These are phyloP conservation scores for Colinus virginianus DNA, from an alignment of 2,113 vertebrate genomes.

Conservation along the genomic window DNA sequence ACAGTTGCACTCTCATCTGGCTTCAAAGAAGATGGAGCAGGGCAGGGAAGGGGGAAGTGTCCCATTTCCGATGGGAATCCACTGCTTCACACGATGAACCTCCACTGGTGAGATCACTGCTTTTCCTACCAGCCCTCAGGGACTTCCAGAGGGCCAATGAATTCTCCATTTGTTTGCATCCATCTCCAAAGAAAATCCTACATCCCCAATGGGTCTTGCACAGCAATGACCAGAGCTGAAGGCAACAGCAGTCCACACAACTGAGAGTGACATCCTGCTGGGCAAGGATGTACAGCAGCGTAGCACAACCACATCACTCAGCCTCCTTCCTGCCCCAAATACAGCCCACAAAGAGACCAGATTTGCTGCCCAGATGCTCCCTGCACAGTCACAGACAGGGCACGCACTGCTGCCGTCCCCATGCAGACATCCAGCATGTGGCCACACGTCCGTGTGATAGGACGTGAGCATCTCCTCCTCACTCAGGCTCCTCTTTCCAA, in stretches of 20 bases:
- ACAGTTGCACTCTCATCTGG: accelerated
- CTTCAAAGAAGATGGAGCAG: background rate
- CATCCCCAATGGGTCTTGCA: background rate
- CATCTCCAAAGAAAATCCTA: background rate
- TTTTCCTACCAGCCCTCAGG: background rate
- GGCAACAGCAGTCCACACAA: background rate
- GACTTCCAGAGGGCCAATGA: background rate
- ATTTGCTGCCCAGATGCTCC: accelerated
- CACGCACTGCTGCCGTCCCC: accelerated
- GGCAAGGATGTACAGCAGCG: background rate
- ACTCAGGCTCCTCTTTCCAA: background rate
- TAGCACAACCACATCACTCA: background rate
- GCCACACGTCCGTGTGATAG: accelerated
- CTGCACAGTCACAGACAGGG: background rate
- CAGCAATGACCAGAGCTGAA: accelerated
- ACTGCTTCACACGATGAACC: background rate
- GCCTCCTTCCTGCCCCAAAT: background rate
- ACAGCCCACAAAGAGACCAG: background rate
- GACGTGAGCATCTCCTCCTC: background rate
- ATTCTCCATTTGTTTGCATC: background rate
- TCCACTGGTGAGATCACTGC: background rate
- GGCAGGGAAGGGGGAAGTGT: background rate
- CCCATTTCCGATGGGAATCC: conserved; percentile 29
- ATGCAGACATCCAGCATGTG: accelerated
- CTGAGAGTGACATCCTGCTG: background rate